Percentiles rank a stretch among this genome's conserved stretches.
Conservation (phyloP, 2,888 invertebrate genomes). For the Leucozona laternaria region DNA sequence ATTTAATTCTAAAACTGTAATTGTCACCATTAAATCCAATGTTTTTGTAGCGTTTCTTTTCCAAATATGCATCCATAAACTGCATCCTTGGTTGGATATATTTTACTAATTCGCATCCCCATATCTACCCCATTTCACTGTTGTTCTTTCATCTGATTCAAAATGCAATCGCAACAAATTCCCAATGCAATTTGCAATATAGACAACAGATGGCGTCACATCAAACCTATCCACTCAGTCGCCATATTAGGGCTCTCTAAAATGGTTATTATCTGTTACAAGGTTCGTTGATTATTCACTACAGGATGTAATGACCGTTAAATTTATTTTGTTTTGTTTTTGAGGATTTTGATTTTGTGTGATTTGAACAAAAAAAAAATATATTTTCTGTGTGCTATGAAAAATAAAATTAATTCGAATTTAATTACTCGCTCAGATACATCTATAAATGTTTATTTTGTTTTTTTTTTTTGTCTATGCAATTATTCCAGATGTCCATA, state of each 20-base stretch:
- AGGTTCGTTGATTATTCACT: conserved; percentile 75
- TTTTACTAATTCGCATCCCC: conserved; percentile 61
- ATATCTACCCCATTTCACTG: neutral
- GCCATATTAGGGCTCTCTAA: conserved; percentile 19
- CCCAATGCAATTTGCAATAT: conserved; percentile 63
- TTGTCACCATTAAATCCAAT: conserved; percentile 67
- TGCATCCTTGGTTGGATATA: conserved; percentile 69
- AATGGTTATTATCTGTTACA: conserved; percentile 73
- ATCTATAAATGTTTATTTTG: neutral
- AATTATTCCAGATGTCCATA: conserved; percentile 70
- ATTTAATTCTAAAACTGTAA: conserved; percentile 58
- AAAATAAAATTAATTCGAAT: conserved; percentile 65
- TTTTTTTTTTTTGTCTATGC: conserved; percentile 1
- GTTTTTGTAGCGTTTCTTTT: conserved; percentile 27
- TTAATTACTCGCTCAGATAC: conserved; percentile 56
- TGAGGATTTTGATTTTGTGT: conserved; percentile 17
- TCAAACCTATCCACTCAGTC: neutral
- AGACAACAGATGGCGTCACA: conserved; percentile 68
- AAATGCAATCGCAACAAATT: conserved; percentile 62
- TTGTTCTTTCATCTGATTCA: neutral
- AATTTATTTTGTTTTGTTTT: conserved; percentile 54
- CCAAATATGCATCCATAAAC: conserved; percentile 64
- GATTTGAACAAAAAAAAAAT: conserved; percentile 40
- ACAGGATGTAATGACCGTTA: conserved; percentile 69
- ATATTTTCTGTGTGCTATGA: conserved; percentile 12